Conservation (phyloP, 1,140 invertebrate genomes). For the Lordiphosa collinella region DNA sequence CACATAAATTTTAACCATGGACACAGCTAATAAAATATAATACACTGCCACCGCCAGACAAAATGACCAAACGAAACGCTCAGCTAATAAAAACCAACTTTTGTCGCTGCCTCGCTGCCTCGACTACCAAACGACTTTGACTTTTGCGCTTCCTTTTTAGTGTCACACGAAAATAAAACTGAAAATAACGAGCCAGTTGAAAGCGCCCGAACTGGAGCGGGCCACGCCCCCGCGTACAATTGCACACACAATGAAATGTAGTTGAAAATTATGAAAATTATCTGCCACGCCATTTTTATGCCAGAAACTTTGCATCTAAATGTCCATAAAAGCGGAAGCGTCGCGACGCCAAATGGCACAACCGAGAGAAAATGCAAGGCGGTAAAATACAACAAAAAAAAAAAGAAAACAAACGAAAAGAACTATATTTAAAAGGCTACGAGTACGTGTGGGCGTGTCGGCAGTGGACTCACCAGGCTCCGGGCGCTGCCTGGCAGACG, state of each 20-base stretch:
- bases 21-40: constrained; percentile 64
- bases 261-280: constrained; percentile 77
- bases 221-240: constrained; percentile 35
- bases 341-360: constrained; percentile 37
- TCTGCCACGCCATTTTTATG: constrained; percentile 72
- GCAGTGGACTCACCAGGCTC: constrained; percentile 6
- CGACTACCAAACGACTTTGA: constrained; percentile 32
- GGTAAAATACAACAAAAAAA: constrained; percentile 1
- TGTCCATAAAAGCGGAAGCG: constrained; percentile 70
- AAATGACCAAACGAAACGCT: constrained; percentile 53
- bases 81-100: constrained; percentile 62
- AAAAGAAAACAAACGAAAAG: not conserved
- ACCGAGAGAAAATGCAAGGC: constrained; percentile 1
- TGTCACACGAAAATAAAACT: constrained; percentile 66
- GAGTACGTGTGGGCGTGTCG: constrained; percentile 46
- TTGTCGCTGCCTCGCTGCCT: constrained; percentile 22
- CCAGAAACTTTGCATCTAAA: constrained; percentile 76
- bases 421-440: constrained; percentile 1
- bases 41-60: constrained; percentile 52
- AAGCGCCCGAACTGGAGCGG: constrained; percentile 23
- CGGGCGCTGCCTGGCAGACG: constrained; percentile 37
- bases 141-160: constrained; percentile 56
- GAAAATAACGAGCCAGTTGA: constrained; percentile 57
- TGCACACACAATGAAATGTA: constrained; percentile 67
- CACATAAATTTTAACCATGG: constrained; percentile 24